Conservation (phyloP, 2,797 vertebrate genomes). For the Zenarchopterus dispar region DNA sequence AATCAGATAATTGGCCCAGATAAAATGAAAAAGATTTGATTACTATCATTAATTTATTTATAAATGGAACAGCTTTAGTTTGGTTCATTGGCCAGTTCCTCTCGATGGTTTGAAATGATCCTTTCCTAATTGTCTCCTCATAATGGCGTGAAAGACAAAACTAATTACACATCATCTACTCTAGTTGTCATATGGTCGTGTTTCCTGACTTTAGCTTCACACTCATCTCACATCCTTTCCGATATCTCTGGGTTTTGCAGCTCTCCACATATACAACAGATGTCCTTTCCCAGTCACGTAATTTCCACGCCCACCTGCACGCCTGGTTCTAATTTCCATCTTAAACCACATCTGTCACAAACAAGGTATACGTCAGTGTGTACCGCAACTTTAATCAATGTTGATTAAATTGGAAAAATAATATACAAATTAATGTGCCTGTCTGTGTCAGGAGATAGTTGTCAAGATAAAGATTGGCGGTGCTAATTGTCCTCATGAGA, state of each 20-base stretch:
- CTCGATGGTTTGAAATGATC: slow-evolving; percentile 61
- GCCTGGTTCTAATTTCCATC: slow-evolving; percentile 18
- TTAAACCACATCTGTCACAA: slow-evolving; percentile 25
- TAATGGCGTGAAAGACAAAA: slow-evolving; percentile 53
- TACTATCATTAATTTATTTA: slow-evolving; percentile 57
- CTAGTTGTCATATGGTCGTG: neutral
- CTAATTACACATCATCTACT: slow-evolving; percentile 20
- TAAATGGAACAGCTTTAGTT: slow-evolving; percentile 49
- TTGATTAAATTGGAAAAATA: neutral
- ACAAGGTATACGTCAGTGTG: neutral
- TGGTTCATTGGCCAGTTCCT: slow-evolving; percentile 54
- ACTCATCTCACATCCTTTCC: neutral
- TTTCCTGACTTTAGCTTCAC: neutral
- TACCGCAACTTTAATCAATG: slow-evolving; percentile 2
- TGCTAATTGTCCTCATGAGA: slow-evolving; percentile 10
- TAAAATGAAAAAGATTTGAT: slow-evolving; percentile 26
- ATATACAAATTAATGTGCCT: slow-evolving; percentile 7
- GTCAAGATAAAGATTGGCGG: slow-evolving; percentile 1
- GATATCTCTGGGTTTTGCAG: neutral
- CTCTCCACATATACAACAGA: slow-evolving; percentile 10
- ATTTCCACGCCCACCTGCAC: slow-evolving; percentile 8
- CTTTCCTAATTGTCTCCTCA: slow-evolving; percentile 56
- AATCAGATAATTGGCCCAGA: slow-evolving; percentile 33
- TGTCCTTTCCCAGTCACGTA: slow-evolving; percentile 6
- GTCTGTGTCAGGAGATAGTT: slow-evolving; percentile 5